phyloP scores from a whole-genome alignment of 2,113 vertebrate genomes.

The Rhodinocichla rosea region DNA sequence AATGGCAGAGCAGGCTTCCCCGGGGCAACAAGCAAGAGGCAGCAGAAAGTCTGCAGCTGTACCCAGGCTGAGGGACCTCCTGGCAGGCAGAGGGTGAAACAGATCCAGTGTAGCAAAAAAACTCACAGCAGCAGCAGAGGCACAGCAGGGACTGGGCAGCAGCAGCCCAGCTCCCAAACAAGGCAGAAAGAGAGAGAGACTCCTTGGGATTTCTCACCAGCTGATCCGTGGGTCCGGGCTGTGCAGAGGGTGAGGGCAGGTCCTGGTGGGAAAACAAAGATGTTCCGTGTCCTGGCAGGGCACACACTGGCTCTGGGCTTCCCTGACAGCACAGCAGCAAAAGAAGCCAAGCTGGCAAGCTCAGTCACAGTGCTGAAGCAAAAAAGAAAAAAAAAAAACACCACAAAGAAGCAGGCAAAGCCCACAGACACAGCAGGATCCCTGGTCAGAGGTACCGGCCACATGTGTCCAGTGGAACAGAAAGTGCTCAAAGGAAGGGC shows the following conservation, averaged over 20 bases:
- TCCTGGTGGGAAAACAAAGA: not conserved
- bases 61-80: not conserved
- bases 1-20: too few species aligned
- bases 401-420: not conserved
- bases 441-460: not conserved
- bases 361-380: not conserved
- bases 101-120: not conserved
- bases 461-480: not conserved
- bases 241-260: not conserved
- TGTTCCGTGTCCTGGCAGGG: not conserved
- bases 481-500: rapidly evolving
- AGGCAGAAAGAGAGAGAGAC: not conserved
- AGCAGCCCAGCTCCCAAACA: not conserved
- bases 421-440: not conserved
- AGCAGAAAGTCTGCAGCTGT: not conserved
- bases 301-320: not conserved
- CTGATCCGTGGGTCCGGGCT: not conserved
- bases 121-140: not conserved
- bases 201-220: not conserved
- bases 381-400: not conserved
- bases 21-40: too few species aligned
- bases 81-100: not conserved
- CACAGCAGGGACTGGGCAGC: not conserved
- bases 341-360: not conserved
- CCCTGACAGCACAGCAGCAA: not conserved